Conservation (phyloP, 2,888 invertebrate species). For the Synanthedon andrenaeformis region DNA sequence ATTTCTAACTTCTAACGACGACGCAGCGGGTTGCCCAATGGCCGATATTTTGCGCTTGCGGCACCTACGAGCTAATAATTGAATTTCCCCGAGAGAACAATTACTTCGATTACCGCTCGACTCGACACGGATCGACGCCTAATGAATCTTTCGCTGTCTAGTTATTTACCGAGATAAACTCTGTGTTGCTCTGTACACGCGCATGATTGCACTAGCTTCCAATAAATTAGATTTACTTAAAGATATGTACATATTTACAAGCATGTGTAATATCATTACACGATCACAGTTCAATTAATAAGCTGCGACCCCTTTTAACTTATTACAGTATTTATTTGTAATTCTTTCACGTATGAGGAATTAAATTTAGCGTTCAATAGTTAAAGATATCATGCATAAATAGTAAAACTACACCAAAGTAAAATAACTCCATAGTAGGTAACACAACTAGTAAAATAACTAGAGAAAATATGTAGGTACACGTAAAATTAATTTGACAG, state of each 20-base stretch:
- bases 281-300: too few relatives aligned
- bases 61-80: slow-evolving; percentile 47
- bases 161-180: slow-evolving; percentile 66
- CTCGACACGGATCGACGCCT: slow-evolving; percentile 63
- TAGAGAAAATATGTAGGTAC: too few relatives aligned
- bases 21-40: slow-evolving; percentile 51
- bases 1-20: slow-evolving; percentile 56
- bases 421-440: too few relatives aligned
- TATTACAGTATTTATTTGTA: too few relatives aligned
- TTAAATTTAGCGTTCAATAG: too few relatives aligned
- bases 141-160: slow-evolving; percentile 68
- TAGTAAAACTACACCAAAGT: too few relatives aligned
- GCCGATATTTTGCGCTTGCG: slow-evolving; percentile 42
- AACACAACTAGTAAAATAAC: too few relatives aligned
- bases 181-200: slow-evolving; percentile 63
- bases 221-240: slow-evolving; percentile 59
- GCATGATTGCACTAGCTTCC: slow-evolving; percentile 65
- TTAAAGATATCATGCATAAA: too few relatives aligned
- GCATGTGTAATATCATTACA: background rate
- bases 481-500: too few relatives aligned
- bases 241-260: slow-evolving; percentile 7
- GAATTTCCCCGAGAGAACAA: slow-evolving; percentile 64
- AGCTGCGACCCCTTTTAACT: too few relatives aligned
- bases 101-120: slow-evolving; percentile 64
- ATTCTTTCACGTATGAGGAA: too few relatives aligned